Evolutionary conservation across 2,113 vertebrate genomes (phyloP), one percentile per base, ranked within the genome.

Genomic region (Campylomormyrus numenius): DNA sequence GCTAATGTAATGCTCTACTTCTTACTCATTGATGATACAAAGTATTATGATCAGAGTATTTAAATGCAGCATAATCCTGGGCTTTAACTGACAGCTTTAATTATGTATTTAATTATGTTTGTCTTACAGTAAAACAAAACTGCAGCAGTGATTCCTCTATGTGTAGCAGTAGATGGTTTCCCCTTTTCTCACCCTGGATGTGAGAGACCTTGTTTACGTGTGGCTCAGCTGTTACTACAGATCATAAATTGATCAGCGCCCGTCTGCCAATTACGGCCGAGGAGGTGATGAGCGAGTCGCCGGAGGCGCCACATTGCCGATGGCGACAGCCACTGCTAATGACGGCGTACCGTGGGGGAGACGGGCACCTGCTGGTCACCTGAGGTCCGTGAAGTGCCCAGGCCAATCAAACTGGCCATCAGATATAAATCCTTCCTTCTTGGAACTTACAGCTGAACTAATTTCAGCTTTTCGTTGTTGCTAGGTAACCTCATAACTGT

Each of bases 271-370:
- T 90, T 46, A 5, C 13, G 85, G 91, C 88, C 86, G 52, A 88
- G 89, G 89, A 48, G 46, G 83, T 93, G 92, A 93, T 92, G 89
- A 89, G 77, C 91, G 90, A 91, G 87, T 86, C 83, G 31, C 92
- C 88, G 48, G 17, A 3, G 19, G 74, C 90, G 88, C 87, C 58
- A 88, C 48, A 83, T 74, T 62, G 90, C 84, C 90, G 90, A 85
- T 89, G 56, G 90, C 85, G 88, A 91, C 85, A 39, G 80, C 7
- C 11, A 89, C 39, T 85, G 90, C 87, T 94, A 91, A 92, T 94
- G 93, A 91, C 89, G 85, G 84, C 85, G 74, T 45, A 39, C 5
- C 53, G 7, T 48, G 87, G 31, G 39, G 56, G 46, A 10, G 19
- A 42, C 8, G 56, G 52, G 21, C 84, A 91, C 91, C 90, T 53